Percentiles rank a stretch among this genome's conserved stretches.
Evolutionary conservation across 2,888 invertebrate species (phyloP).

Genomic region (Tortrix viridana): DNA sequence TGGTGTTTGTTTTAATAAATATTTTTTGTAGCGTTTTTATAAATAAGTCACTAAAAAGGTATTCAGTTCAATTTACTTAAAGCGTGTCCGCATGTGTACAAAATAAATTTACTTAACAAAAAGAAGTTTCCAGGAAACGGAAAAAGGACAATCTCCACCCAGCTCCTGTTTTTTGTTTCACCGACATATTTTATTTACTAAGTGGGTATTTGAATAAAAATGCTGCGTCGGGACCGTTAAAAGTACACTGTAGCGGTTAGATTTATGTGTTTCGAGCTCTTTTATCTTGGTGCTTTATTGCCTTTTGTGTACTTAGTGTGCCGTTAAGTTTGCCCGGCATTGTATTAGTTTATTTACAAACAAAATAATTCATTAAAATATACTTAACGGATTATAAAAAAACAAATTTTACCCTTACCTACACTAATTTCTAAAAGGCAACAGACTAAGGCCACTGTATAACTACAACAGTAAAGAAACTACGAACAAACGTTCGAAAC

Average conservation of each 20-base stretch:
- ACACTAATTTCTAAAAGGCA: too few species aligned
- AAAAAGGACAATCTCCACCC: slow-evolving; percentile 71
- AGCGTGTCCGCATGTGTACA: slow-evolving; percentile 14
- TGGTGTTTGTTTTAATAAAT: too few species aligned
- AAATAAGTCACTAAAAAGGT: background rate
- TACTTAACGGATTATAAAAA: too few species aligned
- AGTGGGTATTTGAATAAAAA: slow-evolving; percentile 83
- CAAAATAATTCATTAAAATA: too few species aligned
- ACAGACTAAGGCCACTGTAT: too few species aligned
- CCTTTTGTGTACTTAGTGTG: slow-evolving; percentile 21
- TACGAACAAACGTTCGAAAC: too few species aligned
- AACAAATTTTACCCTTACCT: too few species aligned
- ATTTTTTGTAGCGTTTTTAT: background rate
- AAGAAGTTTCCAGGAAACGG: slow-evolving; percentile 50
- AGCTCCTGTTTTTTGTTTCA: slow-evolving; percentile 75
- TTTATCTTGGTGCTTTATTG: slow-evolving; percentile 9
- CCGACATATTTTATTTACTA: slow-evolving; percentile 82
- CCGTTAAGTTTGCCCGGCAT: background rate
- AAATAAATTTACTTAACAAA: slow-evolving; percentile 32
- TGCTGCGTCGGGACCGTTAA: slow-evolving; percentile 71
- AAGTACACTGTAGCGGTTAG: slow-evolving; percentile 48
- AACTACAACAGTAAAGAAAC: too few species aligned
- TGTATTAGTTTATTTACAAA: background rate
- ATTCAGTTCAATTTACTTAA: background rate
- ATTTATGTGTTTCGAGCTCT: slow-evolving; percentile 29